These are phyloP conservation scores for Agrilus cyanescens DNA, from an alignment of 2,888 invertebrate species.

Conservation along the genomic window DNA sequence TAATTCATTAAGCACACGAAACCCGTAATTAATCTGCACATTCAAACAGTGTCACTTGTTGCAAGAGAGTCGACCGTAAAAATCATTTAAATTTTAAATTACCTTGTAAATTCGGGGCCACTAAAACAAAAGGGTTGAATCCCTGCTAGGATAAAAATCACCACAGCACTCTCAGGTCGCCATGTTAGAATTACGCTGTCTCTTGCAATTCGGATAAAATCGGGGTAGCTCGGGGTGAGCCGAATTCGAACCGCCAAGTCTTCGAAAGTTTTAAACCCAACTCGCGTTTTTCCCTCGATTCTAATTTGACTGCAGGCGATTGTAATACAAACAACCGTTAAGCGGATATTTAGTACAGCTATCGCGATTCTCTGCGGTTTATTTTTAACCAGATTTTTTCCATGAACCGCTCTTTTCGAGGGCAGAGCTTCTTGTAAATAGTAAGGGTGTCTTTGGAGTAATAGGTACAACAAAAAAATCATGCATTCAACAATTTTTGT, in stretches of 20 bases:
- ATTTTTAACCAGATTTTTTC: not conserved
- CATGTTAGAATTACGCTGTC: conserved; percentile 39
- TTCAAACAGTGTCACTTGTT: conserved; percentile 5
- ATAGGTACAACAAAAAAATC: too few species aligned
- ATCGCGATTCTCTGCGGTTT: not conserved
- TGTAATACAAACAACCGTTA: conserved; percentile 13
- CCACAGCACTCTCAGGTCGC: conserved; percentile 39
- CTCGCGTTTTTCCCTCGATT: conserved; percentile 15
- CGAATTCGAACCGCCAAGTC: conserved; percentile 28
- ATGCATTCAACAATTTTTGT: too few species aligned
- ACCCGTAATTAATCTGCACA: not conserved
- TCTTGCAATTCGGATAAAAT: conserved; percentile 18
- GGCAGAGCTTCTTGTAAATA: too few species aligned
- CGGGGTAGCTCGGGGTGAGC: conserved; percentile 32
- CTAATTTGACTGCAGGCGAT: conserved; percentile 6
- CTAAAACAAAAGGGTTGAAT: conserved; percentile 32
- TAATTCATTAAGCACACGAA: conserved; percentile 12
- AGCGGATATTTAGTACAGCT: not conserved
- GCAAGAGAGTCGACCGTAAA: conserved; percentile 6
- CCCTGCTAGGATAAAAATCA: conserved; percentile 32
- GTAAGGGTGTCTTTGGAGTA: too few species aligned
- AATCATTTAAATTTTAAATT: conserved; percentile 16
- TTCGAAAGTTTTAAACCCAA: conserved; percentile 29
- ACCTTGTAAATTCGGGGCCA: conserved; percentile 29
- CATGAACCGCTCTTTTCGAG: not conserved